Evolutionary conservation across 1,140 invertebrate genomes (phyloP), one percentile per base, ranked within the genome.

Genomic region (Listronotus oregonensis): DNA sequence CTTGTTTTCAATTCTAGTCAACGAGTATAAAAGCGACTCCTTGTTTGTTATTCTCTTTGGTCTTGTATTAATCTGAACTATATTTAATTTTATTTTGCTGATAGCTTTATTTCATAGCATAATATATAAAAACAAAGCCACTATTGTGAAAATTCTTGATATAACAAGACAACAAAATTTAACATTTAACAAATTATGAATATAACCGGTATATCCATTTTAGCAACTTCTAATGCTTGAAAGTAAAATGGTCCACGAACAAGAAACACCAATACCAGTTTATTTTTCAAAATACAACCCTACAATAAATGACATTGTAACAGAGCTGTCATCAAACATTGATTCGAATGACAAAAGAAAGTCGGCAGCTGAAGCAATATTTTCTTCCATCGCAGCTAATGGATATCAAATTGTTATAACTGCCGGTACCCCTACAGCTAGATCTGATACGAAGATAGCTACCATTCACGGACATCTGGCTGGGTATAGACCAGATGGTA

Each of bases 341-440:
- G 71, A 72, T 12, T 67, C 73, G 32, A 76, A 76, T 80, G 83
- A 79, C 79, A 80, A 66, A 80, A 81, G 56, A 46, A 84, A 86
- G 73, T 87, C 89, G 37, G 92, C 92, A 18, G 78, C 90, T 39
- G 87, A 92, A 78, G 92, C 92, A 12, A 82, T 97, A 74, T 80
- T 96, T 52, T 89, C 90, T 73, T 89, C 92, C 18, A 87, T 96
- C 32, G 91, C 92, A n/a, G 93, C 93, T 6, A 96, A 95, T 85
- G 94, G 95, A 31, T 95, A 94, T 77, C 93, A 96, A 81, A 85
- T 95, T 66, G 89, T 92, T 44, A 85, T 94, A 12, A 83, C 85
- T 70, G 85, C 90, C 51, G 84, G 87, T 44, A 85, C 90, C 67
- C 84, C 89, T 0, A 87, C 86, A 75, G 78, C 86, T 6, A 89